Conservation (phyloP, 1,140 invertebrate genomes). For the Trachelipus rathkii region DNA sequence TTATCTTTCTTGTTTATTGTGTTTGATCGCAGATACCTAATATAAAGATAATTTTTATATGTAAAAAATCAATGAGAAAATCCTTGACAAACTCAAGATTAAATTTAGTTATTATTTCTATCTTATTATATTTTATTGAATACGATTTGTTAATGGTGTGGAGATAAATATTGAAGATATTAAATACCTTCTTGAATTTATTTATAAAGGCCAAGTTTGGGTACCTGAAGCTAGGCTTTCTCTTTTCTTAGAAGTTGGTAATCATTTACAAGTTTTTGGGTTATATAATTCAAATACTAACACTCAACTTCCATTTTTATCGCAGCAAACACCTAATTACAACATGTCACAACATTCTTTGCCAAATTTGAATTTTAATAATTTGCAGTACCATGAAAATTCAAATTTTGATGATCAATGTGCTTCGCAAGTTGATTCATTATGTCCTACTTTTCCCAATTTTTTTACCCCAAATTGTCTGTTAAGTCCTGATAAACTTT, state of each 20-base stretch:
- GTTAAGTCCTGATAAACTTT: background rate
- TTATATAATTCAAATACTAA: background rate
- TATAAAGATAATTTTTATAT: too few species aligned
- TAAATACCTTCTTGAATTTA: background rate
- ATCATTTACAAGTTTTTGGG: background rate
- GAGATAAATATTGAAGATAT: background rate
- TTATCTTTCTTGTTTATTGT: too few species aligned
- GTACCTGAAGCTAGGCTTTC: background rate
- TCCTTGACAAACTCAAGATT: too few species aligned
- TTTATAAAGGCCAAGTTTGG: background rate
- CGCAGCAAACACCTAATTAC: background rate
- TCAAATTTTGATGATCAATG: background rate
- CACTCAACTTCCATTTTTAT: background rate
- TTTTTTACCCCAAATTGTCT: background rate
- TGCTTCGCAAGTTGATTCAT: background rate
- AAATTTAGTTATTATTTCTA: too few species aligned
- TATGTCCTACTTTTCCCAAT: background rate
- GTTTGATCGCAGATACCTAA: too few species aligned
- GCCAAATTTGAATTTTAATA: background rate
- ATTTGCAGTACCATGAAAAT: background rate
- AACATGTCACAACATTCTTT: background rate
- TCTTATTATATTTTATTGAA: too few species aligned
- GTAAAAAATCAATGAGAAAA: too few species aligned
- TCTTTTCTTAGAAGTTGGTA: background rate
- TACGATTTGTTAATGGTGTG: background rate